These are phyloP conservation scores for Ammospiza caudacuta DNA, from an alignment of 2,113 vertebrate genomes.

Conservation along the genomic window DNA sequence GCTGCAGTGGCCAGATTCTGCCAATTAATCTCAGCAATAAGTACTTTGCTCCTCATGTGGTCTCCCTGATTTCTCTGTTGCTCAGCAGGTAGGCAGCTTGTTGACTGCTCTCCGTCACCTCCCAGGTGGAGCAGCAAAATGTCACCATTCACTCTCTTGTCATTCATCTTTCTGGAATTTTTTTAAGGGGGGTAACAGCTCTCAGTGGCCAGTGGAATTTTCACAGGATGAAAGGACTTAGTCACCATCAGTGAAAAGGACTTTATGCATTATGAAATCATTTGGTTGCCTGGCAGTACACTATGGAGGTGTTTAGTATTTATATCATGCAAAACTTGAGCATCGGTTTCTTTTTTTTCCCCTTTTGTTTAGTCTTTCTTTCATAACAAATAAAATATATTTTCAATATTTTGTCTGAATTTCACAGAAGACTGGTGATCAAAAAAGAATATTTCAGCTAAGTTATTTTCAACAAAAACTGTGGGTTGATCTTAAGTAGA, in stretches of 20 bases:
- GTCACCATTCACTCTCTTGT: neutral
- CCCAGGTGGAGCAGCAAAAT: slow-evolving; percentile 26
- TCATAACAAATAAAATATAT: neutral
- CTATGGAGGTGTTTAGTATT: neutral
- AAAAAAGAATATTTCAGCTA: neutral
- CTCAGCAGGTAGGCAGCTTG: slow-evolving; percentile 42
- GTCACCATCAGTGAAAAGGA: neutral
- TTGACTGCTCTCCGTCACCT: slow-evolving; percentile 16
- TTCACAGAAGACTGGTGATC: neutral
- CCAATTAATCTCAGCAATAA: slow-evolving; percentile 4
- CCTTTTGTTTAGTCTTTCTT: neutral
- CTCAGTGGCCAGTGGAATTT: neutral
- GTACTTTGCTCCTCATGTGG: slow-evolving; percentile 1
- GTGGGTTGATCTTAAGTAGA: neutral
- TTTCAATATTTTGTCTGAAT: neutral
- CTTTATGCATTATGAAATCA: neutral
- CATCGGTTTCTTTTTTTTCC: neutral
- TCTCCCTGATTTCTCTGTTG: slow-evolving; percentile 15
- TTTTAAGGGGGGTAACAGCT: neutral
- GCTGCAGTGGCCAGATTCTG: slow-evolving; percentile 31
- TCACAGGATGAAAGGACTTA: neutral
- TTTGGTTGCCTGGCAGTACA: neutral
- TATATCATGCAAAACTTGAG: neutral
- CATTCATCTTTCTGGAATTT: neutral
- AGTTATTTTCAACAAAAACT: neutral